Percentiles rank a stretch among this genome's conserved stretches.
Evolutionary conservation across 2,888 invertebrate species (phyloP).

Genomic region (Ophion costatus): DNA sequence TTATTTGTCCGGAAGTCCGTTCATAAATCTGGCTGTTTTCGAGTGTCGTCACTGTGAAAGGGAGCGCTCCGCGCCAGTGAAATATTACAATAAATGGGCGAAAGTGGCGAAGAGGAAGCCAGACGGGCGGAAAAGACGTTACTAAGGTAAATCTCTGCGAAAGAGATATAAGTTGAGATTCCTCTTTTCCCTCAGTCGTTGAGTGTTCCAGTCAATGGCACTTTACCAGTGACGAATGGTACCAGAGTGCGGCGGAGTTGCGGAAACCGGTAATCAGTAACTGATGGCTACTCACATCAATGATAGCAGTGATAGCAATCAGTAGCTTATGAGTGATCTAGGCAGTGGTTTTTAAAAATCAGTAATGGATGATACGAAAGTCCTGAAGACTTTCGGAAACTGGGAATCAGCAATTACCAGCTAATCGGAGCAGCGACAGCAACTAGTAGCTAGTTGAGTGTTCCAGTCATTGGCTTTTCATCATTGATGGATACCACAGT

Average conservation of each 20-base stretch:
- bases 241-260: no score
- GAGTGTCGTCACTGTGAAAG: conserved; percentile 68
- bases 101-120: conserved; percentile 69
- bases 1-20: conserved; percentile 80
- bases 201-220: conserved; percentile 20
- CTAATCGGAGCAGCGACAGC: neutral
- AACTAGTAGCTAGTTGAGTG: no score
- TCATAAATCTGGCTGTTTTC: conserved; percentile 82
- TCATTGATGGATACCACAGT: no score
- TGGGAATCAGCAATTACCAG: neutral
- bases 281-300: neutral
- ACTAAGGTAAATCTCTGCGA: conserved; percentile 74
- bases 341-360: no score
- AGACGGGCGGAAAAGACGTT: conserved; percentile 64
- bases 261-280: neutral
- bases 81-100: conserved; percentile 80
- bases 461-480: no score
- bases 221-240: conserved; percentile 7
- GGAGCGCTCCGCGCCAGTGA: conserved; percentile 70
- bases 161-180: conserved; percentile 59
- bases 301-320: neutral
- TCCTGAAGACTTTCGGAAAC: neutral
- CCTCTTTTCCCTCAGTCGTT: conserved; percentile 11
- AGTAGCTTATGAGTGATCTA: no score
- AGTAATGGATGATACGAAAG: no score